Evolutionary conservation across 2,113 vertebrate genomes (phyloP).

Genomic region (Pelecanoides urinatrix): DNA sequence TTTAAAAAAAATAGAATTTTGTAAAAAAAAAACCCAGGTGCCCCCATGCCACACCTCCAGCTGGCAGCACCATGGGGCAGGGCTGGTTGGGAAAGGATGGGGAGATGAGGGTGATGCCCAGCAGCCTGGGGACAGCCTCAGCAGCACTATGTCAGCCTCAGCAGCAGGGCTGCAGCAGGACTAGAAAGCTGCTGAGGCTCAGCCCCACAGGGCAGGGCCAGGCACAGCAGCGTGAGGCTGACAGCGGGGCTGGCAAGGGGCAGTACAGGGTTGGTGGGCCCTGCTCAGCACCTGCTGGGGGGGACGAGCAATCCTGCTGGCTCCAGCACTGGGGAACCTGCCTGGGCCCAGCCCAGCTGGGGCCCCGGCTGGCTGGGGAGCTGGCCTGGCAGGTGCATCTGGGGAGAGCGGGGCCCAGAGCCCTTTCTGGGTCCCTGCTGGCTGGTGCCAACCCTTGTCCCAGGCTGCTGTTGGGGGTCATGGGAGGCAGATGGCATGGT

Average conservation of each 20-base stretch:
- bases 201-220: background rate
- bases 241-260: background rate
- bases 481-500: background rate
- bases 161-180: background rate
- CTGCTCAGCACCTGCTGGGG: background rate
- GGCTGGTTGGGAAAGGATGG: background rate
- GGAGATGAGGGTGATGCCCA: background rate
- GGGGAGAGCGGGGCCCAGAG: background rate
- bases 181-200: background rate
- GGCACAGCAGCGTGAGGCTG: background rate
- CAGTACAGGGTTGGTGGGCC: background rate
- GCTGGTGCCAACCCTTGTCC: background rate
- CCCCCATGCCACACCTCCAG: slow-evolving; percentile 20
- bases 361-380: background rate
- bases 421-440: background rate
- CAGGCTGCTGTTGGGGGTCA: background rate
- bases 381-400: background rate
- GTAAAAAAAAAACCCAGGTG: slow-evolving; percentile 58
- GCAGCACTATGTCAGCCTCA: background rate
- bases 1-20: slow-evolving; percentile 76
- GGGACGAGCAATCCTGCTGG: background rate
- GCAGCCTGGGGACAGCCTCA: background rate
- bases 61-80: slow-evolving; percentile 41
- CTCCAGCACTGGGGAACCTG: background rate
- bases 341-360: slow-evolving; percentile 54